Evolutionary conservation across 64 coral and sea anemone genomes (phyloP), one percentile per base, ranked within the genome.

Genomic region (Pocillopora damicornis): DNA sequence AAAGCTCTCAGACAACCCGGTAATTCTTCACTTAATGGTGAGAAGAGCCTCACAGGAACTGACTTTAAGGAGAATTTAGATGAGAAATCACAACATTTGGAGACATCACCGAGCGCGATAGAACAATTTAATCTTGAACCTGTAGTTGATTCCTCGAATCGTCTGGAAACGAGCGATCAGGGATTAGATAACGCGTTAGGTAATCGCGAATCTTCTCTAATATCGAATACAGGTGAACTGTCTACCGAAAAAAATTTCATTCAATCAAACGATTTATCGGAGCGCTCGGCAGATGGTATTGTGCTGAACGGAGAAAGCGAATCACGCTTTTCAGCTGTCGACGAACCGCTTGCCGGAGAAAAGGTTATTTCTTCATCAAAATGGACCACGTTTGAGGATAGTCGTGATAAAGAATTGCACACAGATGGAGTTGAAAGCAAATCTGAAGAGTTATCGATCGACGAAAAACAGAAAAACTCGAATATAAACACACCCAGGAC

Each of bases 31-130:
- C 81, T 15, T 85, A 12, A 83, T 22, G 58, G 11, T 16, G 38
- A 73, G 38, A 72, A 23, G 20, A n/a, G 62, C 65, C 9, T 83
- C 80, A 26, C 37, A 58, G 81, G 65, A 58, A 57, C 64, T 85
- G 81, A 85, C 37, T 37, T 18, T 85, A 85, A 13, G 81, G 81
- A 85, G 81, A 85, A 85, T 58, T 85, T 85, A 58, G 37, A 58
- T 3, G 42, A 72, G 0, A 57, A n/a, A 85, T 63, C 79, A 2
- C 17, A 36, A 60, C 12, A 63, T 36, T 63, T 23, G 25, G 8
- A 81, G 16, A 60, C 26, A 60, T 60, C 77, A 14, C 77, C 77
- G 12, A 11, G 20, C 13, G 42, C 23, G 77, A 79, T 60, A 60
- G 62, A n/a, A 15, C 79, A 63, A 81, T 34, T 63, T 63, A 26